Evolutionary conservation across 2,113 vertebrate genomes (phyloP), one percentile per base, ranked within the genome.

Genomic region (Gulo gulo): DNA sequence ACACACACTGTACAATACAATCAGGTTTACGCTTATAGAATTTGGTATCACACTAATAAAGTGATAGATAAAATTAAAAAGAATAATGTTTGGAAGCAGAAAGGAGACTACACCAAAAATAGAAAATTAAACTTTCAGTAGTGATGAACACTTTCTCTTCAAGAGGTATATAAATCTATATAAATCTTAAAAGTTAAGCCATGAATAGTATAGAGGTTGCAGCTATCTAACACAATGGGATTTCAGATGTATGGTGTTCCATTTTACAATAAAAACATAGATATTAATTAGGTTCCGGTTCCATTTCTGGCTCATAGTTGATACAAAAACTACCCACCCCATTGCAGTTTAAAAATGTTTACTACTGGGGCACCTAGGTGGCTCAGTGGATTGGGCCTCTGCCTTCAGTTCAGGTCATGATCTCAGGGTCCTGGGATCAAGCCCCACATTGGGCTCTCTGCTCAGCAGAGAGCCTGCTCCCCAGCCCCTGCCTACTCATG

Each of bases 141-240:
- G 36, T 26, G 16, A 47, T 11, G 1, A 92, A 63, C 8, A 42
- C 11, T 57, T 93, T 82, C 45, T 71, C 63, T 94, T 42, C 65
- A 96, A 91, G 45, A 91, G 84, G n/a, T 31, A n/a, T 55, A 95
- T 23, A 91, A 88, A 91, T 39, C 31, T 31, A n/a, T 55, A 95
- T 23, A 91, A 88, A 91, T 39, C 31, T 67, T 57, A 61, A 55
- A 55, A 71, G n/a, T n/a, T 42, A 52, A 83, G 9, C 67, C 24
- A 85, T 52, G 29, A 67, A 29, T 16, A 34, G 7, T 45, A 59
- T 24, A 47, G 65, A 45, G 45, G 55, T 82, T 57, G 85, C 50
- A 71, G 71, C 18, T 7, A 15, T 6, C 26, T 42, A 82, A 42
- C 34, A 12, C 55, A 31, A 0, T 23, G 23, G 23, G 39, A 34